These are phyloP conservation scores for Tenthredo notha DNA, from an alignment of 2,888 invertebrate species.

Conservation along the genomic window DNA sequence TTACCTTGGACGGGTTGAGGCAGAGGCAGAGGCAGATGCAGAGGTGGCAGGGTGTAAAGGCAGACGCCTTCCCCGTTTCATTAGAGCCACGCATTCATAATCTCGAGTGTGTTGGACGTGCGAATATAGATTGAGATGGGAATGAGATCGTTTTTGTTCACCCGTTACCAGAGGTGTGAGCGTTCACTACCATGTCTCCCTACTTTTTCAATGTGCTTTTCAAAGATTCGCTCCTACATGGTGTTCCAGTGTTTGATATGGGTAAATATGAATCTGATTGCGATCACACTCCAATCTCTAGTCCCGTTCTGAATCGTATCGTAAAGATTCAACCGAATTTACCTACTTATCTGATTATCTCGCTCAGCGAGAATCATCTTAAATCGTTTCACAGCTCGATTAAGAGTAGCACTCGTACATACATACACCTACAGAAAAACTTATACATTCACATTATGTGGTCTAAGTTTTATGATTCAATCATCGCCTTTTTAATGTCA, in stretches of 20 bases:
- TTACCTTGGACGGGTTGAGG: slow-evolving; percentile 55
- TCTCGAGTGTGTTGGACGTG: slow-evolving; percentile 78
- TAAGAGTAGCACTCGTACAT: neutral
- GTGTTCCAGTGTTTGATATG: slow-evolving; percentile 14
- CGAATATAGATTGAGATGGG: slow-evolving; percentile 79
- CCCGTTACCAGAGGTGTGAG: slow-evolving; percentile 71
- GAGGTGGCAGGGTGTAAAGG: slow-evolving; percentile 70
- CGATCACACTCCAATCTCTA: slow-evolving; percentile 28
- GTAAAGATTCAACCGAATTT: neutral
- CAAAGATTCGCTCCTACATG: neutral
- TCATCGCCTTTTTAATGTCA: neutral
- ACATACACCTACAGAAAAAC: neutral
- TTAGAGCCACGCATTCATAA: slow-evolving; percentile 77
- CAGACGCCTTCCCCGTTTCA: slow-evolving; percentile 76
- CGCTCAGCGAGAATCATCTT: neutral
- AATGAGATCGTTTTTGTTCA: slow-evolving; percentile 77
- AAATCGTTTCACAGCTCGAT: slow-evolving; percentile 17
- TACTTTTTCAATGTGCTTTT: slow-evolving; percentile 22
- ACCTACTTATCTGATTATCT: neutral
- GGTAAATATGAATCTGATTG: slow-evolving; percentile 42
- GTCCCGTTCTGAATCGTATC: slow-evolving; percentile 31
- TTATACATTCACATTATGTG: neutral
- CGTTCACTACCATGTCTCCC: slow-evolving; percentile 8
- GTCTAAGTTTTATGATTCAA: neutral
- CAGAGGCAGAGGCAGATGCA: slow-evolving; percentile 22